Conservation (phyloP, 2,797 vertebrate species). For the Lagodon rhomboides region DNA sequence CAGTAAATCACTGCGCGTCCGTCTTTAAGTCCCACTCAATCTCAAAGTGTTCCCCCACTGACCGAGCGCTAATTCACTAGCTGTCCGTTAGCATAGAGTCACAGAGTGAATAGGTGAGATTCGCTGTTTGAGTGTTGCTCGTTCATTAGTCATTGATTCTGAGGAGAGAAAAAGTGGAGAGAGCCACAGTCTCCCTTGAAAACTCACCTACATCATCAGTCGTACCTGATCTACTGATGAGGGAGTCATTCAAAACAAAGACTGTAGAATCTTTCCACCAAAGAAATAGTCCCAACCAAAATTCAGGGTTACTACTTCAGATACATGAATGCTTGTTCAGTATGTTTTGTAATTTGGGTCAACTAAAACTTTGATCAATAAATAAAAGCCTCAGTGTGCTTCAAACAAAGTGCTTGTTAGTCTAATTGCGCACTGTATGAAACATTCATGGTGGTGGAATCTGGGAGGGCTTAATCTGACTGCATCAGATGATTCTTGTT, state of each 20-base stretch:
- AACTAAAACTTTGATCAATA: neutral
- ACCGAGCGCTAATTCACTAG: conserved; percentile 49
- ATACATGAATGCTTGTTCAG: no score
- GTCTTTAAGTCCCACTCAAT: conserved; percentile 60
- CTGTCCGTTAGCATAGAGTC: conserved; percentile 49
- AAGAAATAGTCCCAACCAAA: neutral
- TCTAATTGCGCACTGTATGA: neutral
- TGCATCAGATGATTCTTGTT: neutral
- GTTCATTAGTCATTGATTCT: conserved; percentile 58
- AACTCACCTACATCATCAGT: conserved; percentile 20
- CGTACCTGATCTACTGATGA: conserved; percentile 22
- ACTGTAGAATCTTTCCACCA: conserved; percentile 5
- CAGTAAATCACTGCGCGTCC: conserved; percentile 51
- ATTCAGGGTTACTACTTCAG: neutral
- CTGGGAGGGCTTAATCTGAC: neutral
- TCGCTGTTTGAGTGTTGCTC: conserved; percentile 43
- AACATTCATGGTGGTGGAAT: neutral
- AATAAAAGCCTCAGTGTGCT: neutral
- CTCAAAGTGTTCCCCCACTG: conserved; percentile 25
- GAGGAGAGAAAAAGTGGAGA: conserved; percentile 14
- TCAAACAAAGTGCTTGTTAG: conserved; percentile 13
- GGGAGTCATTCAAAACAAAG: conserved; percentile 28
- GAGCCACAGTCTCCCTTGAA: conserved; percentile 2
- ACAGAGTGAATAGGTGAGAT: conserved; percentile 41
- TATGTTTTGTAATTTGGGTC: neutral